Evolutionary conservation across 2,888 invertebrate species (phyloP), one percentile per base, ranked within the genome.

Genomic region (Perizoma affinitatum): DNA sequence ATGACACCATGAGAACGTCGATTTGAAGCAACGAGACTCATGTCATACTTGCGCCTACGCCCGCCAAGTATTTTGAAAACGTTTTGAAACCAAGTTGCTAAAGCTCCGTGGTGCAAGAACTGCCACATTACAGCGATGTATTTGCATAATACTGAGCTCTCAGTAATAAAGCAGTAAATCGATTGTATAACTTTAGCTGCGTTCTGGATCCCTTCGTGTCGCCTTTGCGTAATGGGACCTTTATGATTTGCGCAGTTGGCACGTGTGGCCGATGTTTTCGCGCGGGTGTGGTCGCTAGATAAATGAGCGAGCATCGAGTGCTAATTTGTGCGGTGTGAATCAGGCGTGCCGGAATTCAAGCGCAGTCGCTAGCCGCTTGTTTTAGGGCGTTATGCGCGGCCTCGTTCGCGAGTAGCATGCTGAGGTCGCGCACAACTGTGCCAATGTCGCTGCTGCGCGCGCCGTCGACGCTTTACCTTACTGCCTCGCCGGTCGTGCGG

Each of bases 401-500:
- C 90, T 90, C 90, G 89, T 78, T 82, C 82, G 83, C 82, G 83
- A 79, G 73, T 76, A 78, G 76, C 79, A 72, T 76, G 79, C 73
- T 81, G 82, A 86, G 91, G 90, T 88, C 90, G 87, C 80, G 81
- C 83, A 80, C 86, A 91, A 90, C 83, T 90, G 88, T 91, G 91
- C 91, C 92, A 91, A 91, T 91, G 91, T 92, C 91, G 75, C 74
- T 53, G 69, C 78, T 74, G 72, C 75, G 72, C 67, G 72, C 70
- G 68, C 66, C 76, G 75, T 77, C 70, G 72, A 69, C 71, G 71
- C 70, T 68, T 72, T 76, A 75, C 80, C 22, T 22, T 22, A 22
- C 22, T 22, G 22, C 22, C 81, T 73, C 79, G 75, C 78, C 84
- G 76, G 70, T 84, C 88, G 84, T 84, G 88, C 89, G 86, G 88